Evolutionary conservation across 2,888 invertebrate genomes (phyloP).

Genomic region (Caenorhabditis sp.): DNA sequence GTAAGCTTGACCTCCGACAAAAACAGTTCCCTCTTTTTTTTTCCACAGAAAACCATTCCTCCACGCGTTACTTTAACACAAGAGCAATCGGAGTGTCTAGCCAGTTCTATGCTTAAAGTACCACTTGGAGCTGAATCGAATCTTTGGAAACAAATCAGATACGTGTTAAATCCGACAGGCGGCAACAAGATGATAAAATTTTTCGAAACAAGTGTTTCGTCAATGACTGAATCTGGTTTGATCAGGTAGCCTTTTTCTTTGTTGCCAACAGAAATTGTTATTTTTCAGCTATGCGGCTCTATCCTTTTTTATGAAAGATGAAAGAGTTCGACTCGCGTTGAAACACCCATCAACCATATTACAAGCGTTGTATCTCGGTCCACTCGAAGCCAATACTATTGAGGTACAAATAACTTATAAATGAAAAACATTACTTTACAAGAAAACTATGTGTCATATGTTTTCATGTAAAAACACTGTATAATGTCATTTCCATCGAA

Average conservation of each 20-base stretch:
- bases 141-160: conserved; percentile 43
- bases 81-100: conserved; percentile 4
- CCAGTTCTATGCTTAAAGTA: background rate
- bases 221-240: conserved; percentile 7
- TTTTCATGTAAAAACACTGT: no score
- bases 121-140: conserved; percentile 10
- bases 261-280: background rate
- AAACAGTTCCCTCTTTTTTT: background rate
- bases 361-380: conserved; percentile 48
- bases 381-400: conserved; percentile 39
- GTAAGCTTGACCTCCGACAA: background rate
- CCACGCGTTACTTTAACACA: conserved; percentile 13
- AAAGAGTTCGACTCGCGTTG: conserved; percentile 17
- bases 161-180: conserved; percentile 30
- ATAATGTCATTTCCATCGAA: no score
- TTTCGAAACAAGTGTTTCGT: conserved; percentile 15
- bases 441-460: conserved; percentile 35
- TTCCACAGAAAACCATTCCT: conserved; percentile 1
- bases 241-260: conserved; percentile 30
- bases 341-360: conserved; percentile 32
- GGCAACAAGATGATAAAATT: conserved; percentile 5
- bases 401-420: no score
- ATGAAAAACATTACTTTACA: conserved; percentile 42
- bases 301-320: conserved; percentile 44
- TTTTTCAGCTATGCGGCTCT: conserved; percentile 47